A percentile compares a stretch with the other conserved stretches of the same genome.
Conservation (phyloP, 1,140 invertebrate genomes). For the Mesaphorura yosii region DNA sequence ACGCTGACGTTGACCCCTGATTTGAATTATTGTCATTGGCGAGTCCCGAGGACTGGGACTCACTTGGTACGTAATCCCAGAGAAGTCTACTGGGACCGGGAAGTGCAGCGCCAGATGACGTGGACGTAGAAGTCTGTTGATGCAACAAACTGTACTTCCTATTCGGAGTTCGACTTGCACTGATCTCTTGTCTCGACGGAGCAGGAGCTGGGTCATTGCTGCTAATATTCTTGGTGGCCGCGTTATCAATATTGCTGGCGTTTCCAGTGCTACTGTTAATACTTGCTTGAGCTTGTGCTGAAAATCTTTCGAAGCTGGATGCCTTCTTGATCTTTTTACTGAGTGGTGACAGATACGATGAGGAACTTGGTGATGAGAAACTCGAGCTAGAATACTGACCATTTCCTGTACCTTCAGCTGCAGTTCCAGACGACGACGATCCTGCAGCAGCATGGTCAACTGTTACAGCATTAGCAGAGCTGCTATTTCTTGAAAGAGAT, state of each 20-base stretch:
- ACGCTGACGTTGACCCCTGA: too few relatives aligned
- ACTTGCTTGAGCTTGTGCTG: slow-evolving; percentile 19
- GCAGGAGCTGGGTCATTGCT: too few relatives aligned
- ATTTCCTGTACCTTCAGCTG: background rate
- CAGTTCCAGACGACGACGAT: background rate
- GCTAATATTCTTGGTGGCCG: too few relatives aligned
- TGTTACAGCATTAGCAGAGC: slow-evolving; percentile 3
- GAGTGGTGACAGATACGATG: slow-evolving; percentile 18
- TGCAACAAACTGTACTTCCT: too few relatives aligned
- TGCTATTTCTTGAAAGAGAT: background rate
- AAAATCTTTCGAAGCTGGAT: slow-evolving; percentile 27
- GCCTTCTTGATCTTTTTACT: slow-evolving; percentile 31
- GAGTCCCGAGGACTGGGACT: too few relatives aligned
- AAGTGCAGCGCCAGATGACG: background rate
- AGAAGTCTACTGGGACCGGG: slow-evolving; percentile 7
- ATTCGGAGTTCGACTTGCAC: too few relatives aligned
- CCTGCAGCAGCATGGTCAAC: background rate
- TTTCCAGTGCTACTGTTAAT: slow-evolving; percentile 9
- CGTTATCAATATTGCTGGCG: slow-evolving; percentile 7
- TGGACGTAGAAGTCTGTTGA: slow-evolving; percentile 6
- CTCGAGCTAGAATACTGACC: background rate
- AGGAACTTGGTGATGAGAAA: slow-evolving; percentile 9
- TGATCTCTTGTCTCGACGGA: too few relatives aligned
- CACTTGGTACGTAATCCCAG: slow-evolving; percentile 1
- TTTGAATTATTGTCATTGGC: too few relatives aligned